Base-by-base conservation (phyloP, 2,797 vertebrate genomes). In the Chelmon rostratus region DNA sequence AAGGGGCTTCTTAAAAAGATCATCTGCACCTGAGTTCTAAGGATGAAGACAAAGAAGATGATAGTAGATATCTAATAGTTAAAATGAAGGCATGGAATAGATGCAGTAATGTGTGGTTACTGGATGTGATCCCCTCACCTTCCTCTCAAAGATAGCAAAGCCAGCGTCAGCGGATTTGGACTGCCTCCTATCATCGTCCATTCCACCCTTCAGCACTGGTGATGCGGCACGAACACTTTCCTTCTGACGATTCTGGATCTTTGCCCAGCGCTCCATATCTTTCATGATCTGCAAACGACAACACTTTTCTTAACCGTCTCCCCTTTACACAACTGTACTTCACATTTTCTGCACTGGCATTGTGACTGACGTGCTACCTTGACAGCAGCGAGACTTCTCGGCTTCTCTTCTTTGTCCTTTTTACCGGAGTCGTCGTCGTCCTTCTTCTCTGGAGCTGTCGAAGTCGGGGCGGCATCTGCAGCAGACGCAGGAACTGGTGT, bases 1-100 rank as follows among this genome's bases (percentile, higher is more conserved):
- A 44, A 99, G 90, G 21, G 98, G 98, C 78, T 98, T 99, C 94
- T 99, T 99, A 89, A 99, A 99, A 70, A 98, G 95, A 13, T 99
- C 97, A 68, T 99, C 97, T 54, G 90, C 90, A 61, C 92, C 91
- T 16, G 93, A 80, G 38, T 92, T 93, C 96, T 96, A 69, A 13
- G 68, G 8, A 64, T 11, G 23, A 9, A 70, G 33, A 81, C 23
- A 56, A 15, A 89, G 40, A 42, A n/a, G n/a, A n/a, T n/a, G n/a
- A n/a, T n/a, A n/a, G n/a, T n/a, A n/a, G n/a, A n/a, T n/a, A n/a
- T n/a, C n/a, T n/a, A n/a, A n/a, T n/a, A n/a, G n/a, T n/a, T n/a
- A n/a, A n/a, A n/a, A n/a, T n/a, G n/a, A n/a, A n/a, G n/a, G n/a
- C n/a, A n/a, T n/a, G n/a, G n/a, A n/a, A n/a, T n/a, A n/a, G n/a